phyloP scores from a whole-genome alignment of 2,888 invertebrate genomes.

The Callinectes sapidus region DNA sequence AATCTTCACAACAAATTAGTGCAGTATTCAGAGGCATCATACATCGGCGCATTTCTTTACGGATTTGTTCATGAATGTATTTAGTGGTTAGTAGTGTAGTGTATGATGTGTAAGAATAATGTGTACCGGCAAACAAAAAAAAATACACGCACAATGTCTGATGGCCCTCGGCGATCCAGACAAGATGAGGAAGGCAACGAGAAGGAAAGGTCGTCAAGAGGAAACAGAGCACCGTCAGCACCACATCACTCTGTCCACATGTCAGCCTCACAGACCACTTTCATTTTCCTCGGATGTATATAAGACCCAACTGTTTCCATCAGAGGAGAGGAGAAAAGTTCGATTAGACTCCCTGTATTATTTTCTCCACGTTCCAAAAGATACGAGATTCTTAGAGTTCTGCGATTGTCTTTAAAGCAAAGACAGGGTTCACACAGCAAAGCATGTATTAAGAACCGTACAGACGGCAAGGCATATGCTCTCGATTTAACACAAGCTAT shows the following conservation, averaged over 20 bases:
- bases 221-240: background rate
- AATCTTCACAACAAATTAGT: background rate
- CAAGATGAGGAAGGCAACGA: background rate
- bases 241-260: background rate
- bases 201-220: background rate
- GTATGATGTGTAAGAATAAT: background rate
- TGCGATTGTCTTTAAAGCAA: background rate
- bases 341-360: conserved; percentile 24
- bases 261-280: conserved; percentile 7
- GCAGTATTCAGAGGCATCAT: background rate
- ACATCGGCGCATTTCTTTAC: background rate
- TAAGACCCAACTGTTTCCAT: conserved; percentile 22
- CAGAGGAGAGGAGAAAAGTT: conserved; percentile 24
- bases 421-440: background rate
- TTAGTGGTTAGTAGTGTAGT: background rate
- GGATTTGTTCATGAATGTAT: background rate
- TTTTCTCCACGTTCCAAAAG: background rate
- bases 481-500: background rate
- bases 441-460: background rate
- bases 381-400: background rate
- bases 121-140: background rate
- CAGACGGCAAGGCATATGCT: background rate
- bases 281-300: conserved; percentile 8
- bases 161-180: background rate
- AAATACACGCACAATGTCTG: background rate